Evolutionary conservation across 2,797 vertebrate genomes (phyloP).

Genomic region (Smutsia temminckii): DNA sequence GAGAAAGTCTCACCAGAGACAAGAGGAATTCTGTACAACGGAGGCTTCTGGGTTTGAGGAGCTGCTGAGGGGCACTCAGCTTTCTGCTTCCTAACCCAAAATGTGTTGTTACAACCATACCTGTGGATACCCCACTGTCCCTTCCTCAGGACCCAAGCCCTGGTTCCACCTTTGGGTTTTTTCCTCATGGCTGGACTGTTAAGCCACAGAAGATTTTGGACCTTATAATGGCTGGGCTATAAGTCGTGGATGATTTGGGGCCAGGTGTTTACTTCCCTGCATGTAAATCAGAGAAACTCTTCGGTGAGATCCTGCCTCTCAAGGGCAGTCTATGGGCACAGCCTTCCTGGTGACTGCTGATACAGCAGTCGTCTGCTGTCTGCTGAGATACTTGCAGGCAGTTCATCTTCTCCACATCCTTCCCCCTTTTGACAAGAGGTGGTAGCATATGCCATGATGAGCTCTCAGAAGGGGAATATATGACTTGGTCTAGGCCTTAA

Average conservation of each 20-base stretch:
- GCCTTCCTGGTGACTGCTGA: background rate
- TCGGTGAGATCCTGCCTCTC: background rate
- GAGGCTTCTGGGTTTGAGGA: background rate
- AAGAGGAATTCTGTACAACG: background rate
- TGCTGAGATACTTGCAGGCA: background rate
- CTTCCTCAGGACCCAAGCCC: background rate
- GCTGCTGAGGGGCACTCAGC: background rate
- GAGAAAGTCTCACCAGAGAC: background rate
- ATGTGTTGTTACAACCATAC: background rate
- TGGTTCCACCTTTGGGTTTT: background rate
- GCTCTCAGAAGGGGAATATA: background rate
- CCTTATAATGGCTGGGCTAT: background rate
- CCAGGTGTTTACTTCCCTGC: slow-evolving; percentile 1
- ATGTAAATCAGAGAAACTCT: background rate
- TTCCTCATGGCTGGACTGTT: background rate
- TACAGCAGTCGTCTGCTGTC: background rate
- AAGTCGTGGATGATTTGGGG: background rate
- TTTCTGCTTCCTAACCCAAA: background rate
- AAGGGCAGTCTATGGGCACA: background rate
- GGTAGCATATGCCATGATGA: background rate
- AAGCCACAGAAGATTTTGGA: background rate
- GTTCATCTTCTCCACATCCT: background rate
- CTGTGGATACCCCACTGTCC: background rate
- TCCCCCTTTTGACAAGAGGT: background rate
- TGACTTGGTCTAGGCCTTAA: background rate